These are phyloP conservation scores for Branchinecta lindahli DNA, from an alignment of 1,140 invertebrate species.

Conservation along the genomic window DNA sequence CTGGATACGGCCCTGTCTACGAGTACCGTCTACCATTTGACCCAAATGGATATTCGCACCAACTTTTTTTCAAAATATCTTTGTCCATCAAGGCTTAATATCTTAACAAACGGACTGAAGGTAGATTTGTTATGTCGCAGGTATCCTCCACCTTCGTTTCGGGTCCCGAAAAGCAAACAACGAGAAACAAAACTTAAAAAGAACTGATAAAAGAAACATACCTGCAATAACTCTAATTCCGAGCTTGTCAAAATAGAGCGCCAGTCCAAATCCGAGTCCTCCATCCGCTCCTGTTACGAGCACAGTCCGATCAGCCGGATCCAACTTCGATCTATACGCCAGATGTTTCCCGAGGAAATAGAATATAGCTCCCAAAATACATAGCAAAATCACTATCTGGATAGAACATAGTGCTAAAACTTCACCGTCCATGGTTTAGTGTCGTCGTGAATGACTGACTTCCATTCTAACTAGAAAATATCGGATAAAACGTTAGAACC, in stretches of 20 bases:
- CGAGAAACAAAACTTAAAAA: no score
- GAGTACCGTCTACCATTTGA: no score
- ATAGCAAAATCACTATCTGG: background rate
- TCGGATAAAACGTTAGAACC: no score
- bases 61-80: no score
- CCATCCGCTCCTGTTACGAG: background rate
- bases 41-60: no score
- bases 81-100: no score
- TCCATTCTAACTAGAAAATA: no score
- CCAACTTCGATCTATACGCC: background rate
- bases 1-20: no score
- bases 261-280: background rate
- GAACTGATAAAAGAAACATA: background rate
- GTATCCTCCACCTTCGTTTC: no score
- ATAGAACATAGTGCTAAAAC: background rate
- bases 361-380: background rate
- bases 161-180: no score
- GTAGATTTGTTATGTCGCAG: no score
- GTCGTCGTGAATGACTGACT: background rate
- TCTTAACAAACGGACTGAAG: no score
- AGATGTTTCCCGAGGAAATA: slow-evolving; percentile 1
- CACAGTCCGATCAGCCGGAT: background rate
- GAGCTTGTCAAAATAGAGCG: background rate
- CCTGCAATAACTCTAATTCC: background rate
- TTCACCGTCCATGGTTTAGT: background rate